Percentiles rank a stretch among this genome's conserved stretches.
Evolutionary conservation across 2,888 invertebrate genomes (phyloP).

Genomic region (Cheilosia vulpina): DNA sequence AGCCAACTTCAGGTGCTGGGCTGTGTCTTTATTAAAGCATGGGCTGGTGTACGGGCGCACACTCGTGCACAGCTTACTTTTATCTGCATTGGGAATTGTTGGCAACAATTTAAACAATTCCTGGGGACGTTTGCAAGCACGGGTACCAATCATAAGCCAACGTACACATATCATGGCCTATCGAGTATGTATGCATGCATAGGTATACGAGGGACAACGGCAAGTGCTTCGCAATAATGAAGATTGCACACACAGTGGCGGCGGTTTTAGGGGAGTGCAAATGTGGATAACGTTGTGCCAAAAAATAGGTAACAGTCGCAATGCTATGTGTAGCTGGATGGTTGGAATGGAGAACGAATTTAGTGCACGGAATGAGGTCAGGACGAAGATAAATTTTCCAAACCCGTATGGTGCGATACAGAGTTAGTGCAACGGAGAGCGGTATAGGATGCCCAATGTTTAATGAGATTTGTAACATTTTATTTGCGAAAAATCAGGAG

Average conservation of each 20-base stretch:
- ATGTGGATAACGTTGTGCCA: conserved; percentile 54
- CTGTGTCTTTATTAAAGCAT: conserved; percentile 47
- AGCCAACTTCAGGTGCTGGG: conserved; percentile 52
- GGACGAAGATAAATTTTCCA: conserved; percentile 20
- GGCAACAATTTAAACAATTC: conserved; percentile 40
- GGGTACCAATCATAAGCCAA: conserved; percentile 39
- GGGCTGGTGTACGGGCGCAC: not conserved
- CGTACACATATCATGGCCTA: conserved; percentile 36
- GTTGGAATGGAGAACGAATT: not conserved
- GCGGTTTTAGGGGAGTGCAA: conserved; percentile 7
- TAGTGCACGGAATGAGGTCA: conserved; percentile 22
- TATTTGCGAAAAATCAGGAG: too few species aligned
- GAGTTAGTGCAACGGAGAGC: not conserved
- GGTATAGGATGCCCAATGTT: too few species aligned
- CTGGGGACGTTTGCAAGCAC: not conserved
- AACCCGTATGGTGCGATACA: not conserved
- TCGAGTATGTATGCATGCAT: conserved; percentile 1
- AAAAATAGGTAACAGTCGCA: conserved; percentile 15
- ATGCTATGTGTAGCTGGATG: not conserved
- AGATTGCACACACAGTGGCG: conserved; percentile 32
- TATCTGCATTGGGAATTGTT: conserved; percentile 49
- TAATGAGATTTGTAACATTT: too few species aligned
- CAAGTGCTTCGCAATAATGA: conserved; percentile 24
- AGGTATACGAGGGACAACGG: not conserved
- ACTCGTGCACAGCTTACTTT: conserved; percentile 24